Base-by-base conservation (phyloP, 2,888 invertebrate species). In the Andrena flavipes region DNA sequence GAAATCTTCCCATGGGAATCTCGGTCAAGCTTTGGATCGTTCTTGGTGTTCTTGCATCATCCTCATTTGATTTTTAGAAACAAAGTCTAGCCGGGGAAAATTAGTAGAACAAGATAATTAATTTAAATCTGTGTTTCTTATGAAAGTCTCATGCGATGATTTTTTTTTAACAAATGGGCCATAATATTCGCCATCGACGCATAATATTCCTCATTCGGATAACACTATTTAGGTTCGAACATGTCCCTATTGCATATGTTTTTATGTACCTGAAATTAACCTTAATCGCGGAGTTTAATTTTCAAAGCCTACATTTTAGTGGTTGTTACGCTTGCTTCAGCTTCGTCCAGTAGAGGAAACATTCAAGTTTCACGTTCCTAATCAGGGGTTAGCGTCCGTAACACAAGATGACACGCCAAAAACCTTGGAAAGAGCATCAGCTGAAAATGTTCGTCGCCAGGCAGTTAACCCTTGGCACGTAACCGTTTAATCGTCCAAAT, bases 371-470 rank as follows among this genome's bases (percentile, higher is more conserved):
- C 30, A 60, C n/a, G 60, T 30, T 60, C 30, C 30, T 30, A 30
- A 60, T 60, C 30, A 60, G n/a, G 60, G 30, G 60, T n/a, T 30
- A n/a, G 30, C 30, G 56, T 56, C 56, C 33, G 56, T 35, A 56
- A 35, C 56, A 56, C 56, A 0, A 10, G 56, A 69, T 42, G 54
- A 69, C 56, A 54, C 56, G 69, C 69, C 26, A 59, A 26, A 29
- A 69, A 42, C 35, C 69, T 5, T 20, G 29, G 35, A 68, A 23
- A 68, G 42, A 69, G 56, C 59, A 70, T 60, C 69, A 59, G 59
- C 29, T 59, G 59, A 70, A 63, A 63, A 70, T 70, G 42, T 59
- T 70, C 59, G 59, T 70, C 69, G 59, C 59, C 69, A 48, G 59
- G 42, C 69, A 59, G 59, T 70, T 59, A 70, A 16, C 69, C 60